A percentile compares a stretch with the other conserved stretches of the same genome.
phyloP scores from a whole-genome alignment of 2,888 invertebrate genomes.

The Labia minor region DNA sequence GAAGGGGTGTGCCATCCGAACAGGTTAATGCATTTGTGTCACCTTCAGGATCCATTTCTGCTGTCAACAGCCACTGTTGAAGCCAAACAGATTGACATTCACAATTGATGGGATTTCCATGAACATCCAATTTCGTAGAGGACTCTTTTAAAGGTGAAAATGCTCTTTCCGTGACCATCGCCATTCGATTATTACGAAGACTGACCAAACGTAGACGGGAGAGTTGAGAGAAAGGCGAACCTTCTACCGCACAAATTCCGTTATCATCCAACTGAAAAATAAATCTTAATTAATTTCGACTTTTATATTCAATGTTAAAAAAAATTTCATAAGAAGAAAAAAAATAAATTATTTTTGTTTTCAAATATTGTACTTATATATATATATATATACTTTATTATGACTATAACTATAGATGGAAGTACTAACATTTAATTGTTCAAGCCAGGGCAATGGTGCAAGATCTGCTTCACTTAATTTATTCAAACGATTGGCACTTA shows the following conservation, averaged over 20 bases:
- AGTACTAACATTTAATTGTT: slow-evolving; percentile 5
- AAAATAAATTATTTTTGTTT: background rate
- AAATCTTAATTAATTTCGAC: slow-evolving; percentile 14
- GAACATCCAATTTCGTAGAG: slow-evolving; percentile 70
- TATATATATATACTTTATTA: no score
- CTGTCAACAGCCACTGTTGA: slow-evolving; percentile 68
- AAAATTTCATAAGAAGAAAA: background rate
- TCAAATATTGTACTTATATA: background rate
- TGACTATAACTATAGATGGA: no score
- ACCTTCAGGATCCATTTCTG: slow-evolving; percentile 30
- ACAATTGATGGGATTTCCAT: slow-evolving; percentile 75
- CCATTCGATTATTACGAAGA: slow-evolving; percentile 63
- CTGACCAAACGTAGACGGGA: slow-evolving; percentile 70
- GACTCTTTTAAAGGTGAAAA: slow-evolving; percentile 67
- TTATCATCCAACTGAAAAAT: slow-evolving; percentile 60
- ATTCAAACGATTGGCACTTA: background rate
- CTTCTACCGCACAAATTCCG: slow-evolving; percentile 66
- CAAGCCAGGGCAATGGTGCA: background rate
- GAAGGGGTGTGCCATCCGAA: slow-evolving; percentile 64
- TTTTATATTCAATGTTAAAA: background rate
- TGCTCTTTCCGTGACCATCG: slow-evolving; percentile 58
- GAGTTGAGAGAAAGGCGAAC: slow-evolving; percentile 73
- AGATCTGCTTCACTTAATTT: background rate
- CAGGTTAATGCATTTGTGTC: slow-evolving; percentile 61
- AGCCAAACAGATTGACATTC: slow-evolving; percentile 75